Evolutionary conservation across 2,797 vertebrate genomes (phyloP).

Genomic region (Rhabdophis nuchalis): DNA sequence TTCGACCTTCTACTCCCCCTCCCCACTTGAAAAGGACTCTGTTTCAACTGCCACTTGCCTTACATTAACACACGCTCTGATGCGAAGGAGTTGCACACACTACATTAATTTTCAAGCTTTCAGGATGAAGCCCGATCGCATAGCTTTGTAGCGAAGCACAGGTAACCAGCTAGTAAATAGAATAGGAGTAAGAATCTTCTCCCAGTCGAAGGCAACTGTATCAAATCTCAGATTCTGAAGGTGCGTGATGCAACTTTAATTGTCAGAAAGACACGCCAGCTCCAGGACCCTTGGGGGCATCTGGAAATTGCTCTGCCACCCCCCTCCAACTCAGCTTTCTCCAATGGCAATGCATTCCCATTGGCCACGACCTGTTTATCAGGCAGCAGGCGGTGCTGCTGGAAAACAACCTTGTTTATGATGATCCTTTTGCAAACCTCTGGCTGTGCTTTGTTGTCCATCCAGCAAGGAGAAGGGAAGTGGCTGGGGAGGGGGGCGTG

Average conservation of each 20-base stretch:
- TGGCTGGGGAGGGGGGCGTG: too few species aligned
- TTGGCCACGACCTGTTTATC: background rate
- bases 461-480: background rate
- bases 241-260: background rate
- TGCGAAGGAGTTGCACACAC: too few species aligned
- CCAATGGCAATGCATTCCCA: background rate
- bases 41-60: too few species aligned
- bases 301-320: background rate
- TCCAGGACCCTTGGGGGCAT: background rate
- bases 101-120: too few species aligned
- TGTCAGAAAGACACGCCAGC: background rate
- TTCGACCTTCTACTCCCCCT: too few species aligned
- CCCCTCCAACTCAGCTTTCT: background rate
- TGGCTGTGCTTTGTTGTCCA: background rate
- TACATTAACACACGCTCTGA: too few species aligned
- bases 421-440: background rate
- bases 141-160: too few species aligned
- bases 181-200: background rate
- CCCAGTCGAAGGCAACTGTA: background rate
- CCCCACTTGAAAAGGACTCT: too few species aligned
- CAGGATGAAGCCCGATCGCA: too few species aligned
- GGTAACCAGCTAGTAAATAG: too few species aligned
- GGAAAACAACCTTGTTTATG: constrained; percentile 19
- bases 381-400: background rate
- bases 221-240: background rate